Base-by-base conservation (phyloP, 1,140 invertebrate species). In the Rhynchophorus ferrugineus region DNA sequence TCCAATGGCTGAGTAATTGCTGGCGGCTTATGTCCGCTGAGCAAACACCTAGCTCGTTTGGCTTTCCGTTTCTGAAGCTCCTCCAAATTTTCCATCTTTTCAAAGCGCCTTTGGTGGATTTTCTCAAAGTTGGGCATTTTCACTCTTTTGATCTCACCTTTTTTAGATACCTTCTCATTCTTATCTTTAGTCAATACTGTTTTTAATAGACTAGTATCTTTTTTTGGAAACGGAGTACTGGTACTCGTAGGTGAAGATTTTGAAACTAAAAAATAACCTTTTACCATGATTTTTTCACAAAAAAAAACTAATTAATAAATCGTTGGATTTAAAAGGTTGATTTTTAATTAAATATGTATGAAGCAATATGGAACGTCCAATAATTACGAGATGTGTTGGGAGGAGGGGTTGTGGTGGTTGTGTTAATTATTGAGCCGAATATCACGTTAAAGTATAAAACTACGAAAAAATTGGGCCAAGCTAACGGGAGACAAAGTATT, bases 51-150 rank as follows among this genome's bases (percentile, higher is more conserved):
- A 3, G 75, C 76, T 3, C 73, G 74, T 54, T 68, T 70, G 33
- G 72, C 74, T 65, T 71, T 77, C 53, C 73, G 64, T 61, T 67
- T 64, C 42, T 77, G 70, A 51, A 76, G 74, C 62, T 83, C 77
- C 18, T 76, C 69, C 9, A 83, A 53, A 29, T 78, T 81, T 64
- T 83, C 81, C 77, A 82, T 80, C 60, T 75, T 74, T 3, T 70
- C 70, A 56, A 82, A 82, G 38, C 76, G 73, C 58, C 74, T 76
- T 56, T 80, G 70, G 58, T 84, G 82, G 33, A 84, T 74, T 3
- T 75, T 73, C 3, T 75, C 71, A 56, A 84, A 84, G 67, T 83
- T 79, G 8, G 82, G 82, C 53, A 76, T 65, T 61, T 76, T 81
- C 33, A 19, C 33, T 18, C 44, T 5, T 11, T 29, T 29, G 24